Base-by-base conservation (phyloP, 2,888 invertebrate species). In the Loripinus fragilis region DNA sequence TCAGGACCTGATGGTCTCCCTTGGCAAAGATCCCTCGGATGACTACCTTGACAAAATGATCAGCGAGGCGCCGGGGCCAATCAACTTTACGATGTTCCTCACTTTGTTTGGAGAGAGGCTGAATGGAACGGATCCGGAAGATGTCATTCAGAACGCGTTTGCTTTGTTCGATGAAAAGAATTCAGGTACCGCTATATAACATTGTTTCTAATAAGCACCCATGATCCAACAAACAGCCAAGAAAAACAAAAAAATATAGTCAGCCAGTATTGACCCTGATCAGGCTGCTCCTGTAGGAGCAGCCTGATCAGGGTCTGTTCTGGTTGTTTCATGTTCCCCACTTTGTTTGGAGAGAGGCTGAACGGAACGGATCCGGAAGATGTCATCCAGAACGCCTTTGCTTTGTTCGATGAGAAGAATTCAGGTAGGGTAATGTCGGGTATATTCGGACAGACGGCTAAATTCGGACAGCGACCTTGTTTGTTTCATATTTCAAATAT, bases 311-410 rank as follows among this genome's bases (percentile, higher is more conserved):
- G n/a, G n/a, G n/a, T n/a, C n/a, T n/a, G n/a, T n/a, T n/a, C n/a
- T n/a, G n/a, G n/a, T n/a, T n/a, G n/a, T n/a, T n/a, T n/a, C n/a
- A 93, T 93, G 92, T 93, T 93, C 78, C 89, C 93, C 5, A 93
- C 93, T 1, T 80, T 93, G 55, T 93, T 93, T 73, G 93, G 93
- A 0, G 93, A 93, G 78, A 91, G 92, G 72, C 85, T 93, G 35
- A 92, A 92, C 71, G 93, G 93, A 17, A 93, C 93, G 0, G 93
- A 93, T 71, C 93, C 93, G 0, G 93, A 93, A 74, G 92, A 93
- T 20, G 93, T 93, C 68, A 92, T 93, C 72, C 83, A 81, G 78
- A 93, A 93, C 69, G 93, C 93, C 3, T 93, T 93, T 84, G 91
- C 91, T 30, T 93, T 92, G 76, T 92, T 93, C 68, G 93, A 93